Conservation (phyloP, 2,113 vertebrate species). For the Suricata suricatta region DNA sequence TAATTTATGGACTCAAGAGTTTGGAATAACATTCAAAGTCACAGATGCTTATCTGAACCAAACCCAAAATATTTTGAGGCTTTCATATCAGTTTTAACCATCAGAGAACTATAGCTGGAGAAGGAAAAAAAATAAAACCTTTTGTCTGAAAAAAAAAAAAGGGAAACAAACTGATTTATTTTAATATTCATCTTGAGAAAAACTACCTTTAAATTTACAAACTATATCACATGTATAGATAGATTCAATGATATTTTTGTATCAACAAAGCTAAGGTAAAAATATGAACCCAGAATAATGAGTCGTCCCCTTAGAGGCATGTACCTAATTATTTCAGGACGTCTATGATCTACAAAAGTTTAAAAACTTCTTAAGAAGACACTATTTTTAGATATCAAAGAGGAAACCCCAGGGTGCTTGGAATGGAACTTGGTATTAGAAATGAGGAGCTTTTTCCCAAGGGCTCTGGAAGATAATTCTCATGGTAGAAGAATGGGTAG, state of each 20-base stretch:
- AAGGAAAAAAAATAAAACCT: background rate
- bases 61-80: conserved; percentile 73
- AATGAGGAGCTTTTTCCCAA: background rate
- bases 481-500: background rate
- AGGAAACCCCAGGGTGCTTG: background rate
- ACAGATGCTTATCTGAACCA: conserved; percentile 76
- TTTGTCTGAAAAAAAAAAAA: background rate
- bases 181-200: conserved; percentile 55
- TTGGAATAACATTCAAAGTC: conserved; percentile 78
- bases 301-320: background rate
- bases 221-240: background rate
- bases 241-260: background rate
- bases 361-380: background rate
- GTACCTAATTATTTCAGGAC: background rate
- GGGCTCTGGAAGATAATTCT: background rate
- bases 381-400: background rate
- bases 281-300: conserved; percentile 16
- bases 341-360: background rate
- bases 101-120: conserved; percentile 53
- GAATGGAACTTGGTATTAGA: background rate
- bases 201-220: conserved; percentile 41
- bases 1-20: conserved; percentile 77
- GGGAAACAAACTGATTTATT: background rate
- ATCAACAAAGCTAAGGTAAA: conserved; percentile 15
- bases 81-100: conserved; percentile 69